phyloP scores from a whole-genome alignment of 1,140 invertebrate genomes.

The Paraescarpia echinospica region DNA sequence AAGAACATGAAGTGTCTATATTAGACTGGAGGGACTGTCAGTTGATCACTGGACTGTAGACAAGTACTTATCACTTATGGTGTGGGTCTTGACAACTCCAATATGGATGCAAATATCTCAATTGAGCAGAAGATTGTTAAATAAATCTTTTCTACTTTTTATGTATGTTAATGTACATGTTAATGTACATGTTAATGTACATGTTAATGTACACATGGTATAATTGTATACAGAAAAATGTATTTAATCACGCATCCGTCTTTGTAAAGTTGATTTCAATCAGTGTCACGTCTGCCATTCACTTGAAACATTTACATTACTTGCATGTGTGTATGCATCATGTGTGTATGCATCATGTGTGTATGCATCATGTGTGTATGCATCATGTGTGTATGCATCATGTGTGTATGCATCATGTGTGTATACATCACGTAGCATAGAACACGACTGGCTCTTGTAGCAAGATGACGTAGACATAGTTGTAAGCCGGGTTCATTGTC shows the following conservation, averaged over 20 bases:
- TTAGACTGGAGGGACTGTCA: neutral
- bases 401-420: neutral
- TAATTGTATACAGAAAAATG: neutral
- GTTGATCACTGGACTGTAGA: neutral
- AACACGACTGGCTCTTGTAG: neutral
- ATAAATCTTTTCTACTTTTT: neutral
- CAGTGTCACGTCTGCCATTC: neutral
- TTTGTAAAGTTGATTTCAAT: neutral
- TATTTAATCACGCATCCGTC: neutral
- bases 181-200: neutral
- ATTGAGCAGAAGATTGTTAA: too few relatives aligned
- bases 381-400: neutral
- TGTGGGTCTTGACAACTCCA: neutral
- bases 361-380: neutral
- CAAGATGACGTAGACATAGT: neutral
- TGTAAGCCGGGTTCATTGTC: neutral
- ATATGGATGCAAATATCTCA: neutral
- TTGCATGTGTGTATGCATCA: neutral
- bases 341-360: too few relatives aligned
- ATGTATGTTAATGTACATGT: neutral
- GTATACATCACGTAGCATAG: neutral
- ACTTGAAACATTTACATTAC: neutral
- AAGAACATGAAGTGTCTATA: neutral
- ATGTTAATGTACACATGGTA: neutral
- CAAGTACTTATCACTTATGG: neutral